Percentiles rank a stretch among this genome's conserved stretches.
Evolutionary conservation across 2,888 invertebrate species (phyloP).

Genomic region (Catocala sponsa): DNA sequence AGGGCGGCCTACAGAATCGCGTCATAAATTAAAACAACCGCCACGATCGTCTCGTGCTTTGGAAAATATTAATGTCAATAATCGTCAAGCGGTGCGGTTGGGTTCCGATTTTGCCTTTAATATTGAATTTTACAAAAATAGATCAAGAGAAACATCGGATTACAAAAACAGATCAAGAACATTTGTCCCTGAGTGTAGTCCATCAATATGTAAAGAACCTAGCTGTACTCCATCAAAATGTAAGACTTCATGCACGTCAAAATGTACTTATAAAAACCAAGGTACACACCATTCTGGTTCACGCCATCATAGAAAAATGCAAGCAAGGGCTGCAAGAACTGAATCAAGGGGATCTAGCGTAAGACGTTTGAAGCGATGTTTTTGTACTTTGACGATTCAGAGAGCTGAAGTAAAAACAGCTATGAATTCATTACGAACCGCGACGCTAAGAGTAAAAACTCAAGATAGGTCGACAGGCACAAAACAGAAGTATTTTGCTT

Average conservation of each 20-base stretch:
- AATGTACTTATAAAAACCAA: slow-evolving; percentile 9
- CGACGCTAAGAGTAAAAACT: slow-evolving; percentile 2
- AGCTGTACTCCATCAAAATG: slow-evolving; percentile 7
- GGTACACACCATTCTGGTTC: not conserved
- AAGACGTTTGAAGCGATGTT: slow-evolving; percentile 50
- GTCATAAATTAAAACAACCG: slow-evolving; percentile 1
- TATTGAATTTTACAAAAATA: slow-evolving; percentile 48
- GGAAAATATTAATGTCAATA: slow-evolving; percentile 12
- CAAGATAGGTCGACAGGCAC: slow-evolving; percentile 28
- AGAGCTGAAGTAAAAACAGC: slow-evolving; percentile 25
- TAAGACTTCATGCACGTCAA: slow-evolving; percentile 6
- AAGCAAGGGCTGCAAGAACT: slow-evolving; percentile 21
- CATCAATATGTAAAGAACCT: slow-evolving; percentile 7
- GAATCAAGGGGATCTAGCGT: slow-evolving; percentile 38
- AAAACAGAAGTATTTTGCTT: slow-evolving; percentile 18
- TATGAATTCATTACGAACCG: slow-evolving; percentile 5
- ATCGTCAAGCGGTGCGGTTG: slow-evolving; percentile 21
- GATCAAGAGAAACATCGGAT: slow-evolving; percentile 4
- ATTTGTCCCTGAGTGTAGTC: not conserved
- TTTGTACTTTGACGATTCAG: slow-evolving; percentile 54
- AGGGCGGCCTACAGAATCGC: not conserved
- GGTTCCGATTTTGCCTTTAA: slow-evolving; percentile 46
- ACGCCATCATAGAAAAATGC: slow-evolving; percentile 13
- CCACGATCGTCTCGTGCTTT: slow-evolving; percentile 6
- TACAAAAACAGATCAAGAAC: too few relatives aligned